phyloP scores from a whole-genome alignment of 1,140 invertebrate species.

The Tetraneura akinire region DNA sequence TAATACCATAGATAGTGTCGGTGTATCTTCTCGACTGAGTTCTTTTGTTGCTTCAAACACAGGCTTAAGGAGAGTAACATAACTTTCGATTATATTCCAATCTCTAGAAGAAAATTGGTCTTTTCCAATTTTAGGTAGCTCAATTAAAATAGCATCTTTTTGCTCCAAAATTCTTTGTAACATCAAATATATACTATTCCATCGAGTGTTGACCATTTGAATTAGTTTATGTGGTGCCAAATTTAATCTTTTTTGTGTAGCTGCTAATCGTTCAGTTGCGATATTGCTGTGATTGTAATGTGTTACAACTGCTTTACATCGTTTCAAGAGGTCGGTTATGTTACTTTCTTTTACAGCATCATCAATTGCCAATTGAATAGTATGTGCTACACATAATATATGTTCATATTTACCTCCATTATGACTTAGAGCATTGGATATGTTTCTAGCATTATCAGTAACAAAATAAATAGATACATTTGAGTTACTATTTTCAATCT shows the following conservation, averaged over 20 bases:
- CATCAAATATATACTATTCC: conserved; percentile 56
- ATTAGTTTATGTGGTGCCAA: conserved; percentile 54
- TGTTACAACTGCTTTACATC: conserved; percentile 49
- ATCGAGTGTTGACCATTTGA: conserved; percentile 55
- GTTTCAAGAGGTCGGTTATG: conserved; percentile 43
- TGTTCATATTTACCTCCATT: conserved; percentile 29
- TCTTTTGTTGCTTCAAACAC: conserved; percentile 37
- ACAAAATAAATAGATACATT: conserved; percentile 28
- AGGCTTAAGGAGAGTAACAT: background rate
- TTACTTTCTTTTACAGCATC: conserved; percentile 48
- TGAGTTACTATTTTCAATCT: conserved; percentile 39
- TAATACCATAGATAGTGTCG: conserved; percentile 35
- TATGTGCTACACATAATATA: conserved; percentile 49
- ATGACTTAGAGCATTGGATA: conserved; percentile 32
- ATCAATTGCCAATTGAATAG: conserved; percentile 38
- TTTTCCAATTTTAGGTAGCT: conserved; percentile 26
- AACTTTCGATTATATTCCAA: background rate
- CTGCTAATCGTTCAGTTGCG: conserved; percentile 45
- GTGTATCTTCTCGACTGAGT: background rate
- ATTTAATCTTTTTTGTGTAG: conserved; percentile 52
- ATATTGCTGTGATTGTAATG: conserved; percentile 27
- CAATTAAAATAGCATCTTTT: conserved; percentile 52
- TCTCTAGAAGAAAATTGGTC: background rate
- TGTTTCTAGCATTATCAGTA: conserved; percentile 43
- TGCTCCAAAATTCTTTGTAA: conserved; percentile 53